Conservation (phyloP, 2,113 vertebrate species). For the Sterna hirundo region DNA sequence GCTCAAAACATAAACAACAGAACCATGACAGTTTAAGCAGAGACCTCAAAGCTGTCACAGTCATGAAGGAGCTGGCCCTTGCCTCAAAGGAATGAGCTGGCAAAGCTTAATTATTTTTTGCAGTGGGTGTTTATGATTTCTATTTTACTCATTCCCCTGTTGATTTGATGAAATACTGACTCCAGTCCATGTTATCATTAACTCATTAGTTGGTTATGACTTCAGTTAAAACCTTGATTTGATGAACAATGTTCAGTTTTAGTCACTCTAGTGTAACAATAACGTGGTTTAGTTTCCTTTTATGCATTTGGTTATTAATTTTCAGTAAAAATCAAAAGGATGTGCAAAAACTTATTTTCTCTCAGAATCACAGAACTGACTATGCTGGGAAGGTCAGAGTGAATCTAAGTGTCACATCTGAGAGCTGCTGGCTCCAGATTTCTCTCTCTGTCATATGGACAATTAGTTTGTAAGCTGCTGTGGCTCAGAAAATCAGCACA, state of each 20-base stretch:
- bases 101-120: neutral
- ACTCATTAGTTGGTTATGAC: neutral
- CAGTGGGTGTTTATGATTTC: neutral
- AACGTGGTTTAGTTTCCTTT: neutral
- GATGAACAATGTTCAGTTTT: neutral
- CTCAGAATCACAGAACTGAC: neutral
- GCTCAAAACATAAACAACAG: neutral
- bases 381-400: neutral
- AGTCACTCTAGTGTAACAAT: neutral
- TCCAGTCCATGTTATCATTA: neutral
- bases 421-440: neutral
- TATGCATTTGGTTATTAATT: neutral
- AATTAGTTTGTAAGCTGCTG: neutral
- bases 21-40: neutral
- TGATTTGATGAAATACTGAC: neutral
- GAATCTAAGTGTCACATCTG: neutral
- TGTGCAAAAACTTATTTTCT: neutral
- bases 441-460: neutral
- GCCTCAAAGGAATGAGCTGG: neutral
- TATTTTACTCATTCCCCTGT: neutral
- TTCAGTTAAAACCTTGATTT: neutral
- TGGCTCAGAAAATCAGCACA: neutral
- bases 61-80: neutral
- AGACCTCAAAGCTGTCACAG: neutral
- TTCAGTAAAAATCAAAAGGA: neutral